Percentiles rank a stretch among this genome's conserved stretches.
Evolutionary conservation across 2,888 invertebrate genomes (phyloP).

Genomic region (Protonemura montana): DNA sequence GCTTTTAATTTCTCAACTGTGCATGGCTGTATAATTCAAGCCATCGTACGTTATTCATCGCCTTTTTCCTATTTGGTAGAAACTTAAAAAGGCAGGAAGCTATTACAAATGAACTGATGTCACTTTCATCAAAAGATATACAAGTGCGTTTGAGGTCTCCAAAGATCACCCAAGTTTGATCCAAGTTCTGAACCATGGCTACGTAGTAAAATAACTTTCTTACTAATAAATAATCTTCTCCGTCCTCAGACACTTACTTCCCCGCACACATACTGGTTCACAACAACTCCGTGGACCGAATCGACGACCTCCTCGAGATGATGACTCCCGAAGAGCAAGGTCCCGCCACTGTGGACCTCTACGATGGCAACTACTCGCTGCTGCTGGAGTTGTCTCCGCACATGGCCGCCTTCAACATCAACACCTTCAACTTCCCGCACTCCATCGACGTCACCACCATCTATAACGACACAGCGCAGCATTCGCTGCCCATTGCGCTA

Average conservation of each 20-base stretch:
- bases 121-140: too few species aligned
- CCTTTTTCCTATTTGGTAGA: too few species aligned
- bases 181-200: too few species aligned
- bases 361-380: slow-evolving; percentile 72
- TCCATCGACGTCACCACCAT: slow-evolving; percentile 67
- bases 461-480: slow-evolving; percentile 82
- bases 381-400: slow-evolving; percentile 70
- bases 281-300: slow-evolving; percentile 61
- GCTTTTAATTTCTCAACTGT: too few species aligned
- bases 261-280: slow-evolving; percentile 69
- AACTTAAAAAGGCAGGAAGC: too few species aligned
- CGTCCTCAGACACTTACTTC: slow-evolving; percentile 66
- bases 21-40: too few species aligned
- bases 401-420: slow-evolving; percentile 72
- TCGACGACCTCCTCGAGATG: slow-evolving; percentile 57
- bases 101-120: too few species aligned
- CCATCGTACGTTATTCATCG: too few species aligned
- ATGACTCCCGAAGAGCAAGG: slow-evolving; percentile 55
- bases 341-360: slow-evolving; percentile 60
- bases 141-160: too few species aligned
- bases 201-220: too few species aligned
- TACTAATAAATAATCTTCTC: too few species aligned
- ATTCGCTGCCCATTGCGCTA: slow-evolving; percentile 78
- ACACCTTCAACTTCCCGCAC: slow-evolving; percentile 62
- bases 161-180: too few species aligned